Percentiles rank a stretch among this genome's conserved stretches.
phyloP scores from a whole-genome alignment of 2,113 vertebrate genomes.

The Gopherus evgoodei region DNA sequence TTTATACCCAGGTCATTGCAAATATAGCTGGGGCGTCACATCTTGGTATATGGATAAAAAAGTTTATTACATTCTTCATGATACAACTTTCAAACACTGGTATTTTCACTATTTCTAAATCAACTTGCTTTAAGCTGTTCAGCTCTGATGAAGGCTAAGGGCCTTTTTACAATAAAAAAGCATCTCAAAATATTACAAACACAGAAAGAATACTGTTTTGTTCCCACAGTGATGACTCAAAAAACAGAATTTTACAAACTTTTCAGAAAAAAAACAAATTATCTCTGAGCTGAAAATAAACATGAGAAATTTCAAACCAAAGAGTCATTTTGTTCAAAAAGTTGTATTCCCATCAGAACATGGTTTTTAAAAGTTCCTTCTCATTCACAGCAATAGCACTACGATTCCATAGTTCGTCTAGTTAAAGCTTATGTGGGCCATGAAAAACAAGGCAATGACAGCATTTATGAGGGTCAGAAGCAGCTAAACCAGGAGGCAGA shows the following conservation, averaged over 20 bases:
- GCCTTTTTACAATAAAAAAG: constrained; percentile 36
- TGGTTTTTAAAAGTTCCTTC: constrained; percentile 36
- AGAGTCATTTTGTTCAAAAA: constrained; percentile 59
- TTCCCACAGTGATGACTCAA: not conserved
- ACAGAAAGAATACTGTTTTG: constrained; percentile 12
- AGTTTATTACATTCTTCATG: constrained; percentile 26
- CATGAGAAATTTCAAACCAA: constrained; percentile 50
- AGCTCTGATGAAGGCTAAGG: constrained; percentile 38
- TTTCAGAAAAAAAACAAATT: not conserved
- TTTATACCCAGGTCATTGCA: not conserved
- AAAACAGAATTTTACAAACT: not conserved
- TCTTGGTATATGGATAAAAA: constrained; percentile 60
- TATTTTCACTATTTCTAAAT: constrained; percentile 46
- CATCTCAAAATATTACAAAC: constrained; percentile 55
- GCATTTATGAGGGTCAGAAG: constrained; percentile 57
- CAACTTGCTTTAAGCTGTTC: constrained; percentile 39
- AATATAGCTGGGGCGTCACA: constrained; percentile 17
- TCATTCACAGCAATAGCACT: not conserved
- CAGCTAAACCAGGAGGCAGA: constrained; percentile 13
- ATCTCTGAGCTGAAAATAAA: constrained; percentile 38
- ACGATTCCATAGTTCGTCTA: constrained; percentile 11
- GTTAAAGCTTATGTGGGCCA: constrained; percentile 45
- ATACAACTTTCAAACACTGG: constrained; percentile 44
- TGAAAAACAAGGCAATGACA: constrained; percentile 27
- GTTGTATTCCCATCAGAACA: constrained; percentile 37